Conservation (phyloP, 2,113 vertebrate genomes). For the Rhinoderma darwinii region DNA sequence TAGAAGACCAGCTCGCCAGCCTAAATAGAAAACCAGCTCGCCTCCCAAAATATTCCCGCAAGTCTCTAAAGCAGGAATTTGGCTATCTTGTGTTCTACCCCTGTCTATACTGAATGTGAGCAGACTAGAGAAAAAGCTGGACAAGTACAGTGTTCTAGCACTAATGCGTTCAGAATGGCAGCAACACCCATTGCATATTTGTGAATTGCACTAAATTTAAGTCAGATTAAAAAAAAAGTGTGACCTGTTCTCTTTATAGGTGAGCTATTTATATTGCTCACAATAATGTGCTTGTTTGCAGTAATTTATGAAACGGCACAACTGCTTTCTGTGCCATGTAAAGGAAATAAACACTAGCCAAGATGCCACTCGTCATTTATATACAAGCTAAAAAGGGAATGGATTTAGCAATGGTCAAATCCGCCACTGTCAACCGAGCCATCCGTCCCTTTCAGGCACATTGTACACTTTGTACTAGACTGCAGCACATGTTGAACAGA, state of each 20-base stretch:
- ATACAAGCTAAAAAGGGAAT: not conserved
- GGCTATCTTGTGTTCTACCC: too few relatives aligned
- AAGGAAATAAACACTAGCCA: conserved; percentile 4
- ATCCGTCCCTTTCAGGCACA: conserved; percentile 29
- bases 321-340: not conserved
- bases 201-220: too few relatives aligned
- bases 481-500: conserved; percentile 30
- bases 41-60: too few relatives aligned
- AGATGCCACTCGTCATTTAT: conserved; percentile 9
- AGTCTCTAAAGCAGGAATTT: too few relatives aligned
- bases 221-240: too few relatives aligned
- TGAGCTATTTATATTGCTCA: not conserved
- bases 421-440: not conserved
- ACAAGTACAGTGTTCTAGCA: too few relatives aligned
- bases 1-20: too few relatives aligned
- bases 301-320: not conserved
- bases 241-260: not conserved
- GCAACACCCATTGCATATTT: too few relatives aligned
- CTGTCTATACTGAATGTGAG: too few relatives aligned
- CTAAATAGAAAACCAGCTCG: too few relatives aligned
- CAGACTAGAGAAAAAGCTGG: too few relatives aligned
- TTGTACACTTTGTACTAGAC: conserved; percentile 46
- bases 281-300: not conserved
- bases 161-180: too few relatives aligned
- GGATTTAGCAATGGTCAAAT: not conserved